A percentile compares a stretch with the other conserved stretches of the same genome.
phyloP scores from a whole-genome alignment of 2,113 vertebrate species.

The Casuarius casuarius region DNA sequence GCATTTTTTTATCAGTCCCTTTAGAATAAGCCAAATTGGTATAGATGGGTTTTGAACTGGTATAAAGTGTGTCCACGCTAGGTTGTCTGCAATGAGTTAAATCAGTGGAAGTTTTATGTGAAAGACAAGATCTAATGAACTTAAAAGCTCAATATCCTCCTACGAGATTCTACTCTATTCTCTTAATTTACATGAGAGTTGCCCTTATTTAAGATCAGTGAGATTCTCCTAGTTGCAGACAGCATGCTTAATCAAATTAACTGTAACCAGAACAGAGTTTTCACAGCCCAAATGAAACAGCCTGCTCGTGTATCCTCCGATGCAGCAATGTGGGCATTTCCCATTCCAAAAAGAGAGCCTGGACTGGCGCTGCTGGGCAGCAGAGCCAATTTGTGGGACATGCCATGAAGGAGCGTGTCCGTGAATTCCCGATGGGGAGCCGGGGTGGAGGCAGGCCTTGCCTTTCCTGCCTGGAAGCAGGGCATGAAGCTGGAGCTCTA shows the following conservation, averaged over 20 bases:
- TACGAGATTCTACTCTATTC: neutral
- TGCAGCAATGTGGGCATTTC: neutral
- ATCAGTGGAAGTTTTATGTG: neutral
- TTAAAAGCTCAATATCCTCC: neutral
- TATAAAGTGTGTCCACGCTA: accelerated
- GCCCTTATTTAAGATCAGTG: neutral
- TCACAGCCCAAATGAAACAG: neutral
- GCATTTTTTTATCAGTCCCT: neutral
- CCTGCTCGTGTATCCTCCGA: neutral
- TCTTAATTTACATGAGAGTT: neutral
- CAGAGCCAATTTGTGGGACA: neutral
- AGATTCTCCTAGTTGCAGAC: neutral
- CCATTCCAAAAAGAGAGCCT: neutral
- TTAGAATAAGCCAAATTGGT: neutral
- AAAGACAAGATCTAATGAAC: neutral
- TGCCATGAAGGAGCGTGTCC: accelerated
- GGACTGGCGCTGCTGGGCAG: neutral
- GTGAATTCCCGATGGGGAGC: neutral
- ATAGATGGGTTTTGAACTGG: neutral
- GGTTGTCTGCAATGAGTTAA: neutral
- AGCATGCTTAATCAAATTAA: neutral
- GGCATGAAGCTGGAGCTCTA: neutral
- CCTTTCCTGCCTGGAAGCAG: neutral
- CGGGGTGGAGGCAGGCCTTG: neutral
- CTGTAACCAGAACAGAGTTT: neutral